Percentiles rank a stretch among this genome's conserved stretches.
Conservation (phyloP, 2,797 vertebrate genomes). For the Poeciliopsis turneri region DNA sequence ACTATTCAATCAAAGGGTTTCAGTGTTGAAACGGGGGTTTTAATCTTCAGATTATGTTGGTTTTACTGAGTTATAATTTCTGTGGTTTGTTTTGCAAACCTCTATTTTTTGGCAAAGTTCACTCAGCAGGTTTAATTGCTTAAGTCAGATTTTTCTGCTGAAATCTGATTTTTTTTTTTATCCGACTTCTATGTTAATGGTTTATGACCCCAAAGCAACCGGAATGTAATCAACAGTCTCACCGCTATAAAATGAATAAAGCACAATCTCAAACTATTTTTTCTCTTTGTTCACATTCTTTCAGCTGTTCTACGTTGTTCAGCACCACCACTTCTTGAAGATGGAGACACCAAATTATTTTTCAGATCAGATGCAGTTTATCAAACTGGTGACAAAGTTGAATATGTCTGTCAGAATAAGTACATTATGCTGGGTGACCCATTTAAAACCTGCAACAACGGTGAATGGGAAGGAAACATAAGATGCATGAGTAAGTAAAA, state of each 20-base stretch:
- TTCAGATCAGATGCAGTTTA: fast-evolving
- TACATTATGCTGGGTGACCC: slow-evolving; percentile 11
- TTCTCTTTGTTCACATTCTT: neutral
- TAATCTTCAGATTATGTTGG: too few species aligned
- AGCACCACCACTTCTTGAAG: neutral
- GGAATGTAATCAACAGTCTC: too few species aligned
- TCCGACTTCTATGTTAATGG: too few species aligned
- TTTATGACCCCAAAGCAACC: too few species aligned
- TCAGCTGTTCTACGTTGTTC: neutral
- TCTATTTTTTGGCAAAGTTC: too few species aligned
- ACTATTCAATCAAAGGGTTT: too few species aligned
- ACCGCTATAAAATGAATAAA: neutral
- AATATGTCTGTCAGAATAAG: slow-evolving; percentile 45
- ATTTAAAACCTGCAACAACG: slow-evolving; percentile 27
- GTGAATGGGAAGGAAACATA: slow-evolving; percentile 43
- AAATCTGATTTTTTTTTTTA: too few species aligned
- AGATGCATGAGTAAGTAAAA: slow-evolving; percentile 61
- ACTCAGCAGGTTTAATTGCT: too few species aligned
- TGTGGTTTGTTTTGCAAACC: too few species aligned
- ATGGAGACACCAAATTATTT: slow-evolving; percentile 12
- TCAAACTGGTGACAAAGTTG: slow-evolving; percentile 2
- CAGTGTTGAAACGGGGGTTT: too few species aligned
- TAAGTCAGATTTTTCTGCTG: too few species aligned
- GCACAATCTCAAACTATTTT: neutral
- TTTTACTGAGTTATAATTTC: too few species aligned